Evolutionary conservation across 2,113 vertebrate genomes (phyloP).

Genomic region (Nerophis ophidion): DNA sequence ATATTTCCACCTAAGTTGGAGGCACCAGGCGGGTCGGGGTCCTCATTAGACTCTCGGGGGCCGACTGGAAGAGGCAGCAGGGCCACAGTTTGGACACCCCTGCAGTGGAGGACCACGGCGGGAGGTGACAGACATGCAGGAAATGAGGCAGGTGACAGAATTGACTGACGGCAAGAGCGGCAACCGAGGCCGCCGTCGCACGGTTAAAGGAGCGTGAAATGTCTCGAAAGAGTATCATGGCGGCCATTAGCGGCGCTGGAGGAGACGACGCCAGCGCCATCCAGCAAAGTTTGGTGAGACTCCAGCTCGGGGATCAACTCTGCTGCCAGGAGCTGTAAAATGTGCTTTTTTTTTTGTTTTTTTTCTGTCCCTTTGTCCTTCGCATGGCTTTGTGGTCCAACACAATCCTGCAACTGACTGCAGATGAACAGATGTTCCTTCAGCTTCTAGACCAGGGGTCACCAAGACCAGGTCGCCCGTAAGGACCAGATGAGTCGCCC

Average conservation of each 20-base stretch:
- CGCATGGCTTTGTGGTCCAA: conserved; percentile 9
- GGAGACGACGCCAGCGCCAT: conserved; percentile 31
- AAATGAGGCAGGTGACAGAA: conserved; percentile 35
- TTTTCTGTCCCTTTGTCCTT: no score
- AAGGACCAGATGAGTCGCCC: no score
- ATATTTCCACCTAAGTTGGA: no score
- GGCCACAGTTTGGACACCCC: no score
- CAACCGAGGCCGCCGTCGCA: conserved; percentile 28
- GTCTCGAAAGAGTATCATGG: conserved; percentile 29
- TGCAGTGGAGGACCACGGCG: neutral
- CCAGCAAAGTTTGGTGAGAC: conserved; percentile 22
- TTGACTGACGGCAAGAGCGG: conserved; percentile 24
- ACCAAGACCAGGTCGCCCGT: no score
- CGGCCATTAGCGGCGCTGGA: conserved; percentile 12
- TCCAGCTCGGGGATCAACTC: neutral
- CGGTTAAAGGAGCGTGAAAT: conserved; percentile 37
- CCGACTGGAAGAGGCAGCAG: no score
- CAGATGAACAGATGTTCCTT: conserved; percentile 41
- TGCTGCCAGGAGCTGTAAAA: conserved; percentile 1
- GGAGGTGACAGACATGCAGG: conserved; percentile 21
- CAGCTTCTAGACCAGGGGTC: no score
- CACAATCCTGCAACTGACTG: conserved; percentile 16
- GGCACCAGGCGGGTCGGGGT: no score
- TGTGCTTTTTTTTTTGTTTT: no score
- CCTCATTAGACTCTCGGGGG: no score